phyloP scores from a whole-genome alignment of 2,888 invertebrate species.

The Drosophila quasianomalipes region DNA sequence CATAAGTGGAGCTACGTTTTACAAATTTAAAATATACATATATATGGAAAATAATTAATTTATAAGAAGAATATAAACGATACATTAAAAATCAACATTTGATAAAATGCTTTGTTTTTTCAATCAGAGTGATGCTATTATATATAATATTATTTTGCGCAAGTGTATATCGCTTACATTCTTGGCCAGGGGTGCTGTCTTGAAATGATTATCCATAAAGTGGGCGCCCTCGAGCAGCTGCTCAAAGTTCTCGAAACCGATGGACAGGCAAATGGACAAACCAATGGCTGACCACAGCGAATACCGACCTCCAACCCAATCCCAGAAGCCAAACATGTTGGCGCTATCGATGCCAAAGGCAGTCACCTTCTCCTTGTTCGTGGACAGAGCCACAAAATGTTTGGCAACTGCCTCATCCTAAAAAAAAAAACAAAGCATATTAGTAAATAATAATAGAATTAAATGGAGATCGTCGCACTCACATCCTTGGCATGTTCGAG shows the following conservation, averaged over 20 bases:
- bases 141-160: not conserved
- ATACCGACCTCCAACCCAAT: conserved; percentile 99
- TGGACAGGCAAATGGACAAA: conserved; percentile 95
- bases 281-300: conserved; percentile 99
- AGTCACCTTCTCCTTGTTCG: conserved; percentile 96
- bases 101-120: not conserved
- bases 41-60: not conserved
- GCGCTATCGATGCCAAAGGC: conserved; percentile 98
- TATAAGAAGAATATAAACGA: too few species aligned
- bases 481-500: conserved; percentile 94
- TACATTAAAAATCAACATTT: not conserved
- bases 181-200: conserved; percentile 92
- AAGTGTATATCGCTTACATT: conserved; percentile 88
- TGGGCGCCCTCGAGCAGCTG: conserved; percentile 95
- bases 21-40: too few species aligned
- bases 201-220: conserved; percentile 97
- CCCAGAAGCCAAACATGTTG: conserved; percentile 99
- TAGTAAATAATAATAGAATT: not conserved
- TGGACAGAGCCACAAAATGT: conserved; percentile 99
- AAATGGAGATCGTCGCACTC: conserved; percentile 80
- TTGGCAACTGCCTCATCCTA: conserved; percentile 94
- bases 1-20: too few species aligned
- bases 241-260: conserved; percentile 98
- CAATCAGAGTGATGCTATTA: not conserved
- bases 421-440: conserved; percentile 45